Conservation (phyloP, 2,888 invertebrate species). For the Lobophora halterata region DNA sequence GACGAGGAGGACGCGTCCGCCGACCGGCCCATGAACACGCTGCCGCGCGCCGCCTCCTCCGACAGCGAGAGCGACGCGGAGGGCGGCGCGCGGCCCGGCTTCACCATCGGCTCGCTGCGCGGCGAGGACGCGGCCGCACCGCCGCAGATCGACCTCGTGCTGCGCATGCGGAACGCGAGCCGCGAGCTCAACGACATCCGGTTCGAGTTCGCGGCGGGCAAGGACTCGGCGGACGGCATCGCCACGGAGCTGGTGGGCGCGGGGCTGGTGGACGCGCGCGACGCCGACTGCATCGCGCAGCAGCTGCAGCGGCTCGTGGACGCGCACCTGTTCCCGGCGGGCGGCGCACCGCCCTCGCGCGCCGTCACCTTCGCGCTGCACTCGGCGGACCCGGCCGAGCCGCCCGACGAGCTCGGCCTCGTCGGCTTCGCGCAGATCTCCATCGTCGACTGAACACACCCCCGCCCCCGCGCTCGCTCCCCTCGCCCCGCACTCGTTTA, state of each 20-base stretch:
- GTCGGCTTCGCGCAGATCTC: slow-evolving; percentile 99
- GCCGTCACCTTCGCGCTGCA: slow-evolving; percentile 93
- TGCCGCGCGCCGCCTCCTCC: slow-evolving; percentile 81
- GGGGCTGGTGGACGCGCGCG: slow-evolving; percentile 95
- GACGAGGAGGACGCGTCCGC: slow-evolving; percentile 78
- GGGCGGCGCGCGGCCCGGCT: slow-evolving; percentile 31
- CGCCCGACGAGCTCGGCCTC: slow-evolving; percentile 95
- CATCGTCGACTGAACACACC: slow-evolving; percentile 86
- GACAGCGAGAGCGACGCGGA: slow-evolving; percentile 78
- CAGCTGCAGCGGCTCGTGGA: slow-evolving; percentile 96
- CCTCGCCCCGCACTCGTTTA: slow-evolving; percentile 38
- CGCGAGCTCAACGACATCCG: slow-evolving; percentile 98
- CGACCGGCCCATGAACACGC: slow-evolving; percentile 82
- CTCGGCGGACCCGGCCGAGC: slow-evolving; percentile 81
- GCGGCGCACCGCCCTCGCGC: slow-evolving; percentile 78
- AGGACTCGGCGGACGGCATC: slow-evolving; percentile 96
- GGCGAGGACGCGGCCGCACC: slow-evolving; percentile 48
- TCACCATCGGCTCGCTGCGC: slow-evolving; percentile 30
- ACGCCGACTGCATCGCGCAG: slow-evolving; percentile 94
- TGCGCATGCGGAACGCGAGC: slow-evolving; percentile 94
- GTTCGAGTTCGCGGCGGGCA: slow-evolving; percentile 97
- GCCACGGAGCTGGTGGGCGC: slow-evolving; percentile 98
- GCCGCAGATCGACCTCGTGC: slow-evolving; percentile 89
- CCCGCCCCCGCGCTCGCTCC: slow-evolving; percentile 9
- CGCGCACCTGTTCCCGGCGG: slow-evolving; percentile 58